Conservation (phyloP, 2,113 vertebrate species). For the Blennius ocellaris region DNA sequence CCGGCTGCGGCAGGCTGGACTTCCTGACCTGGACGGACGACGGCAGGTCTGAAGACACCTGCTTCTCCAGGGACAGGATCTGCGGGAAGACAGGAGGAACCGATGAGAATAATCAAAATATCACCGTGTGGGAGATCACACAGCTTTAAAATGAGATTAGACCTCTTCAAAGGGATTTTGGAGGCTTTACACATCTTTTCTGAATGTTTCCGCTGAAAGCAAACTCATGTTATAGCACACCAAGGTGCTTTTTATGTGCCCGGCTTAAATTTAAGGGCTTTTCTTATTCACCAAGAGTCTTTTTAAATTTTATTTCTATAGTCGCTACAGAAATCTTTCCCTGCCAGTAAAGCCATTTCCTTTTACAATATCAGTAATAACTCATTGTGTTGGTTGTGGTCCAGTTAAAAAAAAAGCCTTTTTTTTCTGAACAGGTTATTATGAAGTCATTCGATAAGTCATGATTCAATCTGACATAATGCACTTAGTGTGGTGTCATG, state of each 20-base stretch:
- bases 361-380: not conserved
- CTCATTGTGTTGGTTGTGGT: conserved; percentile 17
- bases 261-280: not conserved
- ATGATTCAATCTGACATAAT: conserved; percentile 14
- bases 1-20: conserved; percentile 69
- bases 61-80: conserved; percentile 92
- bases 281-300: not conserved
- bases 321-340: not conserved
- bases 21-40: conserved; percentile 91
- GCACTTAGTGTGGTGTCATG: not conserved
- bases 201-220: not conserved
- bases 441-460: conserved; percentile 19
- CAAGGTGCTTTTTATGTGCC: not conserved
- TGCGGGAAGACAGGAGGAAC: conserved; percentile 49
- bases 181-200: not conserved
- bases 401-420: not conserved
- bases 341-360: not conserved
- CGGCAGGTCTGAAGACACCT: conserved; percentile 85
- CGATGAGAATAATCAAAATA: not conserved
- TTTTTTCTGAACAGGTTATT: conserved; percentile 15
- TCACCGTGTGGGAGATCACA: too few species aligned
- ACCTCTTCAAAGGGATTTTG: not conserved
- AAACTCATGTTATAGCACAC: too few species aligned
- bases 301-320: not conserved
- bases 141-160: not conserved